phyloP scores from a whole-genome alignment of 2,113 vertebrate genomes.

The Smithornis capensis region DNA sequence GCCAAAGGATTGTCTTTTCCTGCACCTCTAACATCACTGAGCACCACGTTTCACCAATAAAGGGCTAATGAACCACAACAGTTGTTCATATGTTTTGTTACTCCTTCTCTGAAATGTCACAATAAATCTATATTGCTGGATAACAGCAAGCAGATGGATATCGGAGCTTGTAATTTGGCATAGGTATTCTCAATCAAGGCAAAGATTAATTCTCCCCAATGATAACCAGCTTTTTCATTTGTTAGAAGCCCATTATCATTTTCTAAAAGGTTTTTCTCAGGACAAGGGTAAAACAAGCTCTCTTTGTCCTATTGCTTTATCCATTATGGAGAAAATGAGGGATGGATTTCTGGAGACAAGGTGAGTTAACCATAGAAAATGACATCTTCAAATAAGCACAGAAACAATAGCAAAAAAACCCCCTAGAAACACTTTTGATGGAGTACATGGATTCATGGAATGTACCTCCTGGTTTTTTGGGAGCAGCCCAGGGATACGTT shows the following conservation, averaged over 20 bases:
- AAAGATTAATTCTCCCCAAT: conserved; percentile 24
- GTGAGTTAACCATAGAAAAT: not conserved
- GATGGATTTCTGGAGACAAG: not conserved
- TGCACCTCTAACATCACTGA: not conserved
- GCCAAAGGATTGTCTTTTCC: not conserved
- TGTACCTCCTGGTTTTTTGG: not conserved
- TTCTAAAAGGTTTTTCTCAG: not conserved
- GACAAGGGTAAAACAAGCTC: not conserved
- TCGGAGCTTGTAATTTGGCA: conserved; percentile 15
- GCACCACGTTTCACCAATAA: conserved; percentile 24
- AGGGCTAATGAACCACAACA: conserved; percentile 46
- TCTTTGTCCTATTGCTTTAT: not conserved
- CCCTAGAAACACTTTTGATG: not conserved
- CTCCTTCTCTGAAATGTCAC: conserved; percentile 19
- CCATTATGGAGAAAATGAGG: not conserved
- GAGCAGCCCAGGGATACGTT: not conserved
- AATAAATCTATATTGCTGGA: conserved; percentile 36
- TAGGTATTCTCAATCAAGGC: conserved; percentile 34
- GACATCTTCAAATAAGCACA: not conserved
- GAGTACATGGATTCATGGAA: not conserved
- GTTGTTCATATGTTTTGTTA: conserved; percentile 40
- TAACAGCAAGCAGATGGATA: conserved; percentile 56
- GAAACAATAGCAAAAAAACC: not conserved
- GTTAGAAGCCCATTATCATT: not conserved
- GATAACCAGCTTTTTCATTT: conserved; percentile 1